These are phyloP conservation scores for Idaea dimidiata DNA, from an alignment of 2,888 invertebrate species.

Conservation along the genomic window DNA sequence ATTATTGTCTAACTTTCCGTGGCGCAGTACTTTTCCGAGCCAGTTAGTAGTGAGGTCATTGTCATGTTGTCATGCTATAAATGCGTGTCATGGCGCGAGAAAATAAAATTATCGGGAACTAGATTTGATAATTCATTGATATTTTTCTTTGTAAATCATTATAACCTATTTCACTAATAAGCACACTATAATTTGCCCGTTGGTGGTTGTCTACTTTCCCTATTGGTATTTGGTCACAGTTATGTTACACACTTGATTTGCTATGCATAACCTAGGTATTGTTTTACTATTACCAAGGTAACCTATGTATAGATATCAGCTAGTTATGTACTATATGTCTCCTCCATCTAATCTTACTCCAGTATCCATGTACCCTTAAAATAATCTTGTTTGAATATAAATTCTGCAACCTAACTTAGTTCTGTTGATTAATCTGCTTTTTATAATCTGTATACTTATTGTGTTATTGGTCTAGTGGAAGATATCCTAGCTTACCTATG, in stretches of 20 bases:
- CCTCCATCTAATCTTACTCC: neutral
- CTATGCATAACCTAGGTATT: conserved; percentile 21
- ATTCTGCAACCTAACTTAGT: neutral
- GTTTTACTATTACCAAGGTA: conserved; percentile 5
- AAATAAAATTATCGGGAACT: conserved; percentile 40
- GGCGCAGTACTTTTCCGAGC: conserved; percentile 49
- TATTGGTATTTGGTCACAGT: conserved; percentile 35
- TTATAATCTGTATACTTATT: too few species aligned
- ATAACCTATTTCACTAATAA: neutral
- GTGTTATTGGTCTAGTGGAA: too few species aligned
- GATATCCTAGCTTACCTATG: too few species aligned
- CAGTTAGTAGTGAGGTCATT: conserved; percentile 58
- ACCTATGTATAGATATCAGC: conserved; percentile 20
- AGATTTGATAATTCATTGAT: conserved; percentile 18
- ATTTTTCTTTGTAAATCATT: conserved; percentile 13
- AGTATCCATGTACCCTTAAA: neutral
- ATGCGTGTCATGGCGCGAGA: conserved; percentile 65
- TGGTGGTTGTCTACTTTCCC: neutral
- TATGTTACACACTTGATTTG: conserved; percentile 36
- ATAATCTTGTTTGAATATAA: neutral
- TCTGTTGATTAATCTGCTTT: neutral
- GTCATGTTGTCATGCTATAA: conserved; percentile 65
- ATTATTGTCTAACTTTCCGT: conserved; percentile 23
- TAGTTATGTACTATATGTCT: neutral
- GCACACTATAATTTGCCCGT: neutral